Conservation (phyloP, 2,888 invertebrate genomes). For the Machimus atricapillus region DNA sequence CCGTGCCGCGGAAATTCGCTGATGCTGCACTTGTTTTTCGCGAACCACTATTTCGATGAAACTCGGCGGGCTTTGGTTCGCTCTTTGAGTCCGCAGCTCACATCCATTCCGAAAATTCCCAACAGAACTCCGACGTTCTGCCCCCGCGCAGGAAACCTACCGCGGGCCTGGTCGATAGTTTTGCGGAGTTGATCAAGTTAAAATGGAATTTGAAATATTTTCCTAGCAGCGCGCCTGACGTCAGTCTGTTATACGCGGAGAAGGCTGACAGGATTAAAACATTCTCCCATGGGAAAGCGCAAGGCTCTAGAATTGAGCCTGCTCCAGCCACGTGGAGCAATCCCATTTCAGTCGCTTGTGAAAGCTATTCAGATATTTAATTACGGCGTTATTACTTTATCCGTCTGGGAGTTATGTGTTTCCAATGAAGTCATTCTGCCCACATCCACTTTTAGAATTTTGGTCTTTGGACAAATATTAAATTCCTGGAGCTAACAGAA, state of each 20-base stretch:
- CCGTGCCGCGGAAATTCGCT: not conserved
- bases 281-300: not conserved
- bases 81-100: not conserved
- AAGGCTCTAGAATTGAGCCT: not conserved
- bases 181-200: not conserved
- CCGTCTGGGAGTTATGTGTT: not conserved
- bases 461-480: not conserved
- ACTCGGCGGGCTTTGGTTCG: not conserved
- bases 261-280: not conserved
- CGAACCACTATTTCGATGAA: not conserved
- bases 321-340: not conserved
- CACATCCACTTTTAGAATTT: not conserved
- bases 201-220: not conserved
- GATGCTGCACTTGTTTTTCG: not conserved
- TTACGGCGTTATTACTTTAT: not conserved
- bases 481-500: not conserved
- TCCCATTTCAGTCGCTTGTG: not conserved
- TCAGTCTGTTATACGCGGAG: not conserved
- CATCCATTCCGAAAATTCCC: not conserved
- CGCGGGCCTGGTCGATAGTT: not conserved
- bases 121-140: not conserved
- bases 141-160: not conserved
- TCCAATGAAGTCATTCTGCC: not conserved
- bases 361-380: not conserved
- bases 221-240: not conserved